A percentile compares a stretch with the other conserved stretches of the same genome.
Conservation (phyloP, 2,113 vertebrate genomes). For the Epinephelus cyanopodus region DNA sequence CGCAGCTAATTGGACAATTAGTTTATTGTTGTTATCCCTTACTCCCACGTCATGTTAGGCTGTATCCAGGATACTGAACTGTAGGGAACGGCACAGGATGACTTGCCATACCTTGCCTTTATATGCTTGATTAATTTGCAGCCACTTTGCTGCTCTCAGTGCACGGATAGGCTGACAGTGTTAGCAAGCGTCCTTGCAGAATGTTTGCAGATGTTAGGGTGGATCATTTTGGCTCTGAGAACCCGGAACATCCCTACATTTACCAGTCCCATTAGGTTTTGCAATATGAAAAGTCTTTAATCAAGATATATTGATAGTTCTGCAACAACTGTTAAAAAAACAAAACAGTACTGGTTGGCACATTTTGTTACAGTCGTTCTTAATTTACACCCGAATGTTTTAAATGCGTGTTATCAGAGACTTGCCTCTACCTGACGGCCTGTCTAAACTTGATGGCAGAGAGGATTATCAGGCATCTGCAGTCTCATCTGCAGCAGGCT, state of each 20-base stretch:
- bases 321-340: neutral
- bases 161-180: neutral
- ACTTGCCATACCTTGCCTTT: slow-evolving; percentile 26
- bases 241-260: neutral
- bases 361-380: neutral
- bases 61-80: slow-evolving; percentile 72
- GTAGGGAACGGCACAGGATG: slow-evolving; percentile 25
- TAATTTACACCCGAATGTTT: neutral
- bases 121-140: slow-evolving; percentile 29
- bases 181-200: neutral
- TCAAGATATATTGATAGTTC: neutral
- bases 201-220: slow-evolving; percentile 18
- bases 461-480: slow-evolving; percentile 10
- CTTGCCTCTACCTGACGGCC: neutral
- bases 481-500: slow-evolving; percentile 36
- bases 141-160: neutral
- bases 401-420: slow-evolving; percentile 15
- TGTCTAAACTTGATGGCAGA: slow-evolving; percentile 27
- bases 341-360: neutral
- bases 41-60: slow-evolving; percentile 15
- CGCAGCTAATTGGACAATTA: slow-evolving; percentile 42
- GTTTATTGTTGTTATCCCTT: slow-evolving; percentile 53
- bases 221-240: slow-evolving; percentile 29
- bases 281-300: neutral
- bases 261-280: neutral